Percentiles rank a stretch among this genome's conserved stretches.
phyloP scores from a whole-genome alignment of 2,888 invertebrate species.

The Aradus depressus region DNA sequence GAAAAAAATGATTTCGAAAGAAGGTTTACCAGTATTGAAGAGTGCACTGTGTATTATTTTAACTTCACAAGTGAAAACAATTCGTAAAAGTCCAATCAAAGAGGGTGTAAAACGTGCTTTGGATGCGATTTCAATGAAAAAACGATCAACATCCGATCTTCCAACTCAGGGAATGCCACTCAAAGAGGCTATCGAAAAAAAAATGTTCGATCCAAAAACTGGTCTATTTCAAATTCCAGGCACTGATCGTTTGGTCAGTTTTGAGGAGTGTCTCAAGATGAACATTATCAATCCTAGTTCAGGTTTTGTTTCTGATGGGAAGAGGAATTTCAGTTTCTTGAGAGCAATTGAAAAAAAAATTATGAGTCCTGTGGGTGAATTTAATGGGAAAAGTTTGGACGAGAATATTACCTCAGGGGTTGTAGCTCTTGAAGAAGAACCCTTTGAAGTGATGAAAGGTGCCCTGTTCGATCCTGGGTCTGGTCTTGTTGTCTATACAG shows the following conservation, averaged over 20 bases:
- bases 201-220: conserved; percentile 66
- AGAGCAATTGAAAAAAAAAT: conserved; percentile 68
- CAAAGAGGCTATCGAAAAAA: conserved; percentile 68
- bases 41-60: conserved; percentile 78
- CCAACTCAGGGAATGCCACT: conserved; percentile 76
- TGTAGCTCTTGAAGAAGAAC: conserved; percentile 50
- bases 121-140: conserved; percentile 40
- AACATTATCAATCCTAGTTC: conserved; percentile 77
- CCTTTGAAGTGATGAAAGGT: conserved; percentile 58
- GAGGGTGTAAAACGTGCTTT: conserved; percentile 24
- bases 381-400: conserved; percentile 56
- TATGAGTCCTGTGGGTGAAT: conserved; percentile 67
- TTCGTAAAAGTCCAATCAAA: conserved; percentile 19
- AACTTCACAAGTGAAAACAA: conserved; percentile 38
- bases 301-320: conserved; percentile 68
- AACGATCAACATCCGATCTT: conserved; percentile 62
- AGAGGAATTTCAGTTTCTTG: conserved; percentile 53
- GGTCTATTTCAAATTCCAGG: conserved; percentile 79
- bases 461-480: conserved; percentile 69
- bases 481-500: conserved; percentile 54
- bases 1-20: conserved; percentile 70
- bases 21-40: conserved; percentile 75
- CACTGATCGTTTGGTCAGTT: conserved; percentile 69
- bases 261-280: conserved; percentile 76
- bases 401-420: conserved; percentile 57